Evolutionary conservation across 2,888 invertebrate genomes (phyloP).

Genomic region (Keiferia lycopersicella): DNA sequence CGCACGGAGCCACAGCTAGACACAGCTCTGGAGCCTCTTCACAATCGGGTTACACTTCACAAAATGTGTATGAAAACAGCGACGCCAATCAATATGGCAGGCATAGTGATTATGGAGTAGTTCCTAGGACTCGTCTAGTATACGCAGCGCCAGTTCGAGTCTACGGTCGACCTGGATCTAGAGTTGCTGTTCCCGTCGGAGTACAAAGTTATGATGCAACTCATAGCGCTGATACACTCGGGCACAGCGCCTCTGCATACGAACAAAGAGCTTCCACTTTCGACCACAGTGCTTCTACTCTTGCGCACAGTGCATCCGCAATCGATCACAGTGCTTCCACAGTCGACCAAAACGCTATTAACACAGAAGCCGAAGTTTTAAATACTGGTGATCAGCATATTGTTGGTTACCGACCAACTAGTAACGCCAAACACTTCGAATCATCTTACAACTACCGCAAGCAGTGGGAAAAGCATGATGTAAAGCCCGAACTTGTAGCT

Average conservation of each 20-base stretch:
- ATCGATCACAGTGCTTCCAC: constrained; percentile 36
- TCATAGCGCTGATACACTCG: constrained; percentile 42
- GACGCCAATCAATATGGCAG: constrained; percentile 20
- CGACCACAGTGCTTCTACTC: constrained; percentile 46
- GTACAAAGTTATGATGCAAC: constrained; percentile 49
- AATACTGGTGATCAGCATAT: constrained; percentile 41
- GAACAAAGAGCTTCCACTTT: constrained; percentile 38
- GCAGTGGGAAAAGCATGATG: constrained; percentile 72
- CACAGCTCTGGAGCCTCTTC: constrained; percentile 47
- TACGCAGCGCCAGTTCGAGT: constrained; percentile 57
- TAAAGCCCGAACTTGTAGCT: constrained; percentile 46
- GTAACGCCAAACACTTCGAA: constrained; percentile 60
- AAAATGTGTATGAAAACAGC: constrained; percentile 27
- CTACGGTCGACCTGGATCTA: constrained; percentile 60
- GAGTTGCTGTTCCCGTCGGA: constrained; percentile 58
- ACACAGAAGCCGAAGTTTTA: constrained; percentile 56
- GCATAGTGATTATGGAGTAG: background rate
- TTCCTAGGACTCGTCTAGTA: constrained; percentile 43
- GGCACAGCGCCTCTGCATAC: constrained; percentile 44
- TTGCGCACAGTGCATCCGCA: background rate
- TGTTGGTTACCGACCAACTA: constrained; percentile 42
- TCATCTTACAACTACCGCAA: constrained; percentile 69
- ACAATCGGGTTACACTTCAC: constrained; percentile 50
- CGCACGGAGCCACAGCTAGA: constrained; percentile 41
- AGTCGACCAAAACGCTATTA: constrained; percentile 52